Base-by-base conservation (phyloP, 2,113 vertebrate genomes). In the Stictonetta naevosa region DNA sequence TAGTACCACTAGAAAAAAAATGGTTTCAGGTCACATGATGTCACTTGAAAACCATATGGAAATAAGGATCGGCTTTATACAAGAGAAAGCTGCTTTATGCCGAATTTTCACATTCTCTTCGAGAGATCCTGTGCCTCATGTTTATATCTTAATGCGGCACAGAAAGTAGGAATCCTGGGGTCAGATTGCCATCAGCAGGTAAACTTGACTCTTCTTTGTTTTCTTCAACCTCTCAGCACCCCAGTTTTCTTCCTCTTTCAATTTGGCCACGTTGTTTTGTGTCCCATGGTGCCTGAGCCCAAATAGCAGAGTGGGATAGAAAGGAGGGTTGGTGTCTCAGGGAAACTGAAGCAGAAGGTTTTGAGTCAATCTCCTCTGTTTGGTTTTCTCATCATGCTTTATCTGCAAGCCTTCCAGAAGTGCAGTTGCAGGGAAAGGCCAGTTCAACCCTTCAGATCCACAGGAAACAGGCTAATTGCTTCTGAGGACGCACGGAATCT, bases 401-500 rank as follows among this genome's bases (percentile, higher is more conserved):
- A 67, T 80, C 23, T 75, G 50, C 33, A 5, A 18, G 60, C 66
- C 87, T 81, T 88, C 55, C 31, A 88, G 40, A 84, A 75, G 42
- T 68, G 38, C 19, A 29, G 1, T 91, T 88, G 67, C 74, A 83
- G 80, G 68, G 34, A 86, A 75, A 72, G 80, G 60, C 80, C 29
- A 18, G 50, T 92, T 83, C 83, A 92, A 22, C 55, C 71, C 40
- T 67, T 89, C 42, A 73, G 82, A 59, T 76, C 76, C 6, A 8
- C 66, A 71, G 76, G 76, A 93, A 86, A 56, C 56, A 67, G 76
- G 40, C 36, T 92, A 88, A 74, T 92, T 94, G 73, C 60, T 86
- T 80, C 73, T 40, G 79, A 80, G 50, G 67, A 33, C 13, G 31
- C 22, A 29, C n/a, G 74, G 64, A 74, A 55, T 78, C 68, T 93